Evolutionary conservation across 2,888 invertebrate genomes (phyloP), one percentile per base, ranked within the genome.

Genomic region (Eupithecia vulgata): DNA sequence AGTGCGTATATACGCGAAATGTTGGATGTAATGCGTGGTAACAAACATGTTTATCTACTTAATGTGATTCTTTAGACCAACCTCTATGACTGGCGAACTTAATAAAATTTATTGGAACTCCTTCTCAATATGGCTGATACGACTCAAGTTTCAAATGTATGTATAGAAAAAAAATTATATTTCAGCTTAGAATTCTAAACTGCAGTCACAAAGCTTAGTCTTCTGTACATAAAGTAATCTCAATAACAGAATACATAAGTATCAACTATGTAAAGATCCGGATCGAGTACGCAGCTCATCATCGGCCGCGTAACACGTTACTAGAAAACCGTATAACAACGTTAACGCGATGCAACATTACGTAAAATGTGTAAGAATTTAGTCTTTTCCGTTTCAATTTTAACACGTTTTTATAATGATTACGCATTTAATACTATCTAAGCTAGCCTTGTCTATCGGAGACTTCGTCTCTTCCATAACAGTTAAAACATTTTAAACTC

Each of bases 301-400:
- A 83, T 82, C 79, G 81, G 79, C 82, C 86, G 79, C 83, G 81
- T 86, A 83, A 86, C 85, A 83, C 83, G 87, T 89, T 87, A 87
- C 85, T 88, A 89, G 87, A 87, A 90, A 89, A 88, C 86, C 85
- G 88, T 90, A 89, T 90, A 93, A 88, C 88, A 89, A 92, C 88
- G 83, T 89, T 88, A 92, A 91, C 91, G 88, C 87, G 90, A 87
- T 91, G 91, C 90, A 93, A 93, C 91, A 94, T 91, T 91, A 89
- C 90, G 90, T 92, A 92, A 90, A 91, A 87, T 89, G 88, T 90
- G 86, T 90, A 90, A 91, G 92, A 91, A 91, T 94, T 94, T 91
- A 94, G 94, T 94, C 94, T 94, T 94, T 86, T 94, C 91, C 91
- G 94, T 94, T 94, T 89, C 94, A 92, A 87, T 91, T 90, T 90